Evolutionary conservation across 2,797 vertebrate species (phyloP).

Genomic region (Neomorphus geoffroyi): DNA sequence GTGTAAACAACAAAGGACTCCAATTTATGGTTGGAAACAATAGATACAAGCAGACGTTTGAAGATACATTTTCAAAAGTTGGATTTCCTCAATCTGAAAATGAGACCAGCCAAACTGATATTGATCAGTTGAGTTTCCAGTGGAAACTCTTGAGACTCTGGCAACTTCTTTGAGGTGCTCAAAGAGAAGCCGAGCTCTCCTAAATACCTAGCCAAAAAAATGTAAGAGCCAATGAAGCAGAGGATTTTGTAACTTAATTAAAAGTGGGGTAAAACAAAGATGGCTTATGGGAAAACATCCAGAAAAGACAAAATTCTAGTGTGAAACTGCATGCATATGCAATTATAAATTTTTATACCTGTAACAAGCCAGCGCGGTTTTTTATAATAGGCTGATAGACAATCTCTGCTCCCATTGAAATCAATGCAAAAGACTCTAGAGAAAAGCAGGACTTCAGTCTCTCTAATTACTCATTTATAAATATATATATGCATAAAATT

Average conservation of each 20-base stretch:
- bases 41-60: not conserved
- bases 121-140: not conserved
- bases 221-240: not conserved
- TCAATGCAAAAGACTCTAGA: not conserved
- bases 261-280: not conserved
- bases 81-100: not conserved
- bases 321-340: not conserved
- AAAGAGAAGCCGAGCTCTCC: not conserved
- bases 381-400: not conserved
- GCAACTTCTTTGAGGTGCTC: not conserved
- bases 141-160: not conserved
- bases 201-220: not conserved
- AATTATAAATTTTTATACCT: not conserved
- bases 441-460: not conserved
- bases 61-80: not conserved
- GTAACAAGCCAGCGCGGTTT: not conserved
- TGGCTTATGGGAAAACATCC: not conserved
- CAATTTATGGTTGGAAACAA: not conserved
- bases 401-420: not conserved
- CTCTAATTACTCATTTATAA: not conserved
- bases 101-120: not conserved
- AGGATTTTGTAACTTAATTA: not conserved
- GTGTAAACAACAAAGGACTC: not conserved
- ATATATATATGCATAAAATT: not conserved
- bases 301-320: not conserved